Evolutionary conservation across 2,797 vertebrate species (phyloP), one percentile per base, ranked within the genome.

Genomic region (Muscicapa comitata): DNA sequence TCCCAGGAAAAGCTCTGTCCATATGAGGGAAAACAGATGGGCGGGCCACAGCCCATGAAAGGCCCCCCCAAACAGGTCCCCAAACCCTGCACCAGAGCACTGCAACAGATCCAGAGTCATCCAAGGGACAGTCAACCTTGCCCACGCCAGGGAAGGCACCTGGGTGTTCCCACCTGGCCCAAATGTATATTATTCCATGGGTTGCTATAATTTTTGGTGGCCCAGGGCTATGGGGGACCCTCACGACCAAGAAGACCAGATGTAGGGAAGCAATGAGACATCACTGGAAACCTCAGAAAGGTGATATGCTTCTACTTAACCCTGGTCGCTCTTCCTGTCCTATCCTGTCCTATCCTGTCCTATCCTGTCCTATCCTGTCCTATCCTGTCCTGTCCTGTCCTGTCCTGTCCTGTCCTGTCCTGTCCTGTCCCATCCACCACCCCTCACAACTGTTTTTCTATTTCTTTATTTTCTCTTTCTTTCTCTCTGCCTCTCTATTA

Each of bases 221-320:
- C 5, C 3, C 51, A 66, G 23, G 17, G 28, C 5, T 13, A 21
- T 2, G 6, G 7, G 23, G 9, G 23, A 38, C 7, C 8, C 4
- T 38, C 21, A 37, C 13, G 7, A 20, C 28, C 50, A 47, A 45
- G 20, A 54, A 54, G 17, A 78, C 7, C 17, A 55, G 40, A 66
- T n/a, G 8, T 18, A 47, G 9, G 17, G 20, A 28, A 55, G 10
- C 17, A 66, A 37, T 2, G 4, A 45, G 26, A 37, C 0, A 0
- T 37, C 0, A 0, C 15, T 37, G 26, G 21, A 12, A 25, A 14
- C 11, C 33, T 55, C 33, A 37, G 42, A 55, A 55, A 15, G 21
- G 21, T 55, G 17, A 38, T 38, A 17, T 26, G 5, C 42, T 55
- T 66, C 42, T 65, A 10, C 28, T n/a, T 38, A 38, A 38, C 18